These are phyloP conservation scores for Rhabdomys pumilio DNA, from an alignment of 2,797 vertebrate species.

Conservation along the genomic window DNA sequence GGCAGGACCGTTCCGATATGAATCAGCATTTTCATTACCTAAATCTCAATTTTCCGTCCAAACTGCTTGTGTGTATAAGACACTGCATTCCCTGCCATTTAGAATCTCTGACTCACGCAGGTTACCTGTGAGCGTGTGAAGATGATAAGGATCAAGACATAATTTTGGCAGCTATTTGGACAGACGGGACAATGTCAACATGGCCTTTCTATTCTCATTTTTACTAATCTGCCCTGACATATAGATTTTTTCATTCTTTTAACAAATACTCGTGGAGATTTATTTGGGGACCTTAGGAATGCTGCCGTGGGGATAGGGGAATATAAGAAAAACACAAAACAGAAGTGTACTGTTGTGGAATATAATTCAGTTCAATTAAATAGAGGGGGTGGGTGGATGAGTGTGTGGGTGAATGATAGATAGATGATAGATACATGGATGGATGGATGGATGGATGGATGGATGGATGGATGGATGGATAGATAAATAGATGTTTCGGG, in stretches of 20 bases:
- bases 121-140: slow-evolving; percentile 51
- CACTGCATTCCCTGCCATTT: slow-evolving; percentile 53
- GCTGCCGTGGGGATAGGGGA: background rate
- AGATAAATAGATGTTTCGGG: too few species aligned
- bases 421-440: background rate
- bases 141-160: slow-evolving; percentile 74
- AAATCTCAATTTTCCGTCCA: slow-evolving; percentile 75
- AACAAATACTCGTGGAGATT: slow-evolving; percentile 45
- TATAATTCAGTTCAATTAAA: slow-evolving; percentile 34
- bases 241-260: slow-evolving; percentile 45
- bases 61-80: slow-evolving; percentile 1
- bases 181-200: slow-evolving; percentile 64
- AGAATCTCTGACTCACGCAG: slow-evolving; percentile 52
- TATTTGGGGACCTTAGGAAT: slow-evolving; percentile 17
- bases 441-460: background rate
- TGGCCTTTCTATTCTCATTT: slow-evolving; percentile 73
- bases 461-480: background rate
- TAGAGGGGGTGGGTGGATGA: background rate
- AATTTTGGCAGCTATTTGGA: slow-evolving; percentile 72
- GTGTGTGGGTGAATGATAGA: too few species aligned
- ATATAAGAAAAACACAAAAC: background rate
- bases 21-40: slow-evolving; percentile 73
- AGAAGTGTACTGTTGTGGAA: slow-evolving; percentile 6
- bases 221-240: slow-evolving; percentile 65
- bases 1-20: slow-evolving; percentile 36